A percentile compares a stretch with the other conserved stretches of the same genome.
Evolutionary conservation across 2,797 vertebrate species (phyloP).

Genomic region (Chromis chromis): DNA sequence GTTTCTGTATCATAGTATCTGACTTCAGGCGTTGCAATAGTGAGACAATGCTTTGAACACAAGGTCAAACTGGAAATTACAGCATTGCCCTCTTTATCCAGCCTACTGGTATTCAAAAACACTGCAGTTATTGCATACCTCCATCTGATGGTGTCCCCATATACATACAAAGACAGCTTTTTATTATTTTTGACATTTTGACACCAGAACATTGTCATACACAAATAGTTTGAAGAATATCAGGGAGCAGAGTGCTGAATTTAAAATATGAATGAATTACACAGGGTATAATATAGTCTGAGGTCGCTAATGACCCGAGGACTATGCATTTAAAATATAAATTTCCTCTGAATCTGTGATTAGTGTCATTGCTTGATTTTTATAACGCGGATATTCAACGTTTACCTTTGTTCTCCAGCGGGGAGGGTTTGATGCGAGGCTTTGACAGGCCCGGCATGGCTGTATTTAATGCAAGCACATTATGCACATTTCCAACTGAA

Average conservation of each 20-base stretch:
- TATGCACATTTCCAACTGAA: conserved; percentile 66
- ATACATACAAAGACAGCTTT: too few species aligned
- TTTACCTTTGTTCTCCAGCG: neutral
- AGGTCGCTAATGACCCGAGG: neutral
- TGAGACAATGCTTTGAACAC: neutral
- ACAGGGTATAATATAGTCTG: neutral
- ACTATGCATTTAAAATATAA: neutral
- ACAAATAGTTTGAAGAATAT: neutral
- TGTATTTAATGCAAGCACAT: conserved; percentile 54
- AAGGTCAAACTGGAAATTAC: neutral
- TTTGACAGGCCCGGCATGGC: conserved; percentile 27
- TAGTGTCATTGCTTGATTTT: neutral
- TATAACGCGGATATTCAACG: neutral
- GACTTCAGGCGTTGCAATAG: neutral
- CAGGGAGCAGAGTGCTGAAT: neutral
- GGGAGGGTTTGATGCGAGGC: neutral
- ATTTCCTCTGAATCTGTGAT: neutral
- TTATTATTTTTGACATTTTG: neutral
- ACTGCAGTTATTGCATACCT: too few species aligned
- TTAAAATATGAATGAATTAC: neutral
- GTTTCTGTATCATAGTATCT: neutral
- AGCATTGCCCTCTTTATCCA: too few species aligned
- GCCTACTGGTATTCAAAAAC: too few species aligned
- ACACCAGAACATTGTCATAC: neutral
- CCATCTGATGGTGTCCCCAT: too few species aligned